phyloP scores from a whole-genome alignment of 2,113 vertebrate species.

The Coreoperca whiteheadi region DNA sequence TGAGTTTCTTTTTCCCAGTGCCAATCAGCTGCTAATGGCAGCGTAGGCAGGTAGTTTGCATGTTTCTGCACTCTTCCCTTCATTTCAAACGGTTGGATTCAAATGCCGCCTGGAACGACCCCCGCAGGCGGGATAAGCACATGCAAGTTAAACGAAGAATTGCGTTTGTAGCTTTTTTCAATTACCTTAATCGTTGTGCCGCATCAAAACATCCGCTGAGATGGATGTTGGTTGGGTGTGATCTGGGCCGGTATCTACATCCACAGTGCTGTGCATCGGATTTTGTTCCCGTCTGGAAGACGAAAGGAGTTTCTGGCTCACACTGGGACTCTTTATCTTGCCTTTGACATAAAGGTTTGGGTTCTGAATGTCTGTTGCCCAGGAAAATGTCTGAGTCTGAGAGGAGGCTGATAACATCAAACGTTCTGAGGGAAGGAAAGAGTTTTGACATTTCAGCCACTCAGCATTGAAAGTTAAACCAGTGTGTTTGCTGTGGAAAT shows the following conservation, averaged over 20 bases:
- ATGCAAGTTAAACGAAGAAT: slow-evolving; percentile 30
- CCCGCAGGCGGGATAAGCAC: background rate
- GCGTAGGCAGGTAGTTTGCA: slow-evolving; percentile 13
- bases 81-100: background rate
- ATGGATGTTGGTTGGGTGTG: too few species aligned
- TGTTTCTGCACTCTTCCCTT: background rate
- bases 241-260: slow-evolving; percentile 13
- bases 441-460: slow-evolving; percentile 19
- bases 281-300: slow-evolving; percentile 21
- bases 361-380: slow-evolving; percentile 25
- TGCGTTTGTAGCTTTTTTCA: slow-evolving; percentile 20
- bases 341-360: slow-evolving; percentile 35
- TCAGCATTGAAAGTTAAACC: background rate
- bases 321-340: slow-evolving; percentile 29
- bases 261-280: slow-evolving; percentile 18
- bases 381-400: slow-evolving; percentile 16
- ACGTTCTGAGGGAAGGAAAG: background rate
- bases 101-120: slow-evolving; percentile 9
- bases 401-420: slow-evolving; percentile 27
- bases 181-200: slow-evolving; percentile 23
- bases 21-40: slow-evolving; percentile 27
- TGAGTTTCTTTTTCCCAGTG: background rate
- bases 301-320: slow-evolving; percentile 32
- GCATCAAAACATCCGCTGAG: slow-evolving; percentile 35
- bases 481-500: background rate